These are phyloP conservation scores for Echiichthys vipera DNA, from an alignment of 2,797 vertebrate genomes.

Conservation along the genomic window DNA sequence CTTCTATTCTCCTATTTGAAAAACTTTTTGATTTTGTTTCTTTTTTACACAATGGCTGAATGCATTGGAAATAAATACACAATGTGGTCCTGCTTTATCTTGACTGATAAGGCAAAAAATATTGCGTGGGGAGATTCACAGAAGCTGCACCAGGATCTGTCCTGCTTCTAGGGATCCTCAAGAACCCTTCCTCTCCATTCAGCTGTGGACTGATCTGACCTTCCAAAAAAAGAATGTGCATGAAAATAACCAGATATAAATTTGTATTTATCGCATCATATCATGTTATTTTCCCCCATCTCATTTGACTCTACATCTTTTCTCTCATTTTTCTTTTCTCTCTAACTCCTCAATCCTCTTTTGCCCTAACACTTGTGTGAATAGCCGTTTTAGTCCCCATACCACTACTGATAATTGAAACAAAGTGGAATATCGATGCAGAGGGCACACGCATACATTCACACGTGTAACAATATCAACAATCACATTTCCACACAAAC, in stretches of 20 bases:
- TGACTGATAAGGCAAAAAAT: background rate
- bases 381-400: slow-evolving; percentile 73
- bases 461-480: slow-evolving; percentile 57
- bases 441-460: slow-evolving; percentile 48
- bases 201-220: no score
- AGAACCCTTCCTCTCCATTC: no score
- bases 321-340: background rate
- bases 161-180: no score
- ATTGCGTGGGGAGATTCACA: background rate
- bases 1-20: background rate
- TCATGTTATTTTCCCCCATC: slow-evolving; percentile 1
- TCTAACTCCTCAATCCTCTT: slow-evolving; percentile 41
- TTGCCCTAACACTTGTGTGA: slow-evolving; percentile 71
- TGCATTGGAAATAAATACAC: background rate
- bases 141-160: slow-evolving; percentile 6
- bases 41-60: background rate
- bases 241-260: slow-evolving; percentile 29
- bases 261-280: slow-evolving; percentile 27
- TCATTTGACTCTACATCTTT: slow-evolving; percentile 19
- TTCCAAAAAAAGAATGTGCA: slow-evolving; percentile 3
- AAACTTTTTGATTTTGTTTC: background rate
- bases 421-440: slow-evolving; percentile 83
- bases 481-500: slow-evolving; percentile 56
- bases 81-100: background rate
- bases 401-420: slow-evolving; percentile 82